Conservation (phyloP, 2,113 vertebrate species). For the Perccottus glenii region DNA sequence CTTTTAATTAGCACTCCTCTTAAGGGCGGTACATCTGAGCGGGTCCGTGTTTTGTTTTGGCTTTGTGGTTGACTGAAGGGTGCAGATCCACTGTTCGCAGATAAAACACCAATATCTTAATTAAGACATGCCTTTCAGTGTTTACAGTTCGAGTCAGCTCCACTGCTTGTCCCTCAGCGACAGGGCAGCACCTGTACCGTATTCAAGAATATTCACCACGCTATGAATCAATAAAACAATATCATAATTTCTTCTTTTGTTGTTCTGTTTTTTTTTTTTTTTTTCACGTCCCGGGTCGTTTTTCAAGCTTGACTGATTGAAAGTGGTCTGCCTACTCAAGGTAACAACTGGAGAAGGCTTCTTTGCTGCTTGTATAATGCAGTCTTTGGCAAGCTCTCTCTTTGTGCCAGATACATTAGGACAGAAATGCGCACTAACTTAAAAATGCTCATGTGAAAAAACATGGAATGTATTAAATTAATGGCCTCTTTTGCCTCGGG, state of each 20-base stretch:
- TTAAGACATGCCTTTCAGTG: constrained; percentile 71
- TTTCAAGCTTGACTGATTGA: constrained; percentile 79
- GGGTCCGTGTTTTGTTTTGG: constrained; percentile 70
- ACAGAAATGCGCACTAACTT: constrained; percentile 77
- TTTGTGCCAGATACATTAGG: constrained; percentile 80
- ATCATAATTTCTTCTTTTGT: constrained; percentile 76
- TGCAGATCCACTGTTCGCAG: constrained; percentile 72
- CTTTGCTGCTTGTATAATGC: constrained; percentile 73
- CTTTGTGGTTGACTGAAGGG: constrained; percentile 78
- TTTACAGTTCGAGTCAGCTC: constrained; percentile 52
- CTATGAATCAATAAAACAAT: constrained; percentile 75
- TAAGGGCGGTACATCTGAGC: constrained; percentile 73
- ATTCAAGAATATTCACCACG: constrained; percentile 52
- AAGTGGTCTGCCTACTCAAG: constrained; percentile 77
- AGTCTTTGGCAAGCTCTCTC: constrained; percentile 74
- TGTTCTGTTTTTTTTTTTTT: constrained; percentile 70
- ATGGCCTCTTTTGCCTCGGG: constrained; percentile 82
- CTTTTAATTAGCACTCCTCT: constrained; percentile 79
- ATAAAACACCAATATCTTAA: constrained; percentile 76
- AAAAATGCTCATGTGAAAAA: constrained; percentile 81
- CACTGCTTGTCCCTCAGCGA: constrained; percentile 21
- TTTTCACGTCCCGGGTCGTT: constrained; percentile 63
- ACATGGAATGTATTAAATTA: constrained; percentile 83
- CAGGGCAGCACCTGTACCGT: constrained; percentile 47
- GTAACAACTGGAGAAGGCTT: constrained; percentile 69